These are phyloP conservation scores for Propithecus deckenii DNA, from an alignment of 2,797 vertebrate species.

Conservation along the genomic window DNA sequence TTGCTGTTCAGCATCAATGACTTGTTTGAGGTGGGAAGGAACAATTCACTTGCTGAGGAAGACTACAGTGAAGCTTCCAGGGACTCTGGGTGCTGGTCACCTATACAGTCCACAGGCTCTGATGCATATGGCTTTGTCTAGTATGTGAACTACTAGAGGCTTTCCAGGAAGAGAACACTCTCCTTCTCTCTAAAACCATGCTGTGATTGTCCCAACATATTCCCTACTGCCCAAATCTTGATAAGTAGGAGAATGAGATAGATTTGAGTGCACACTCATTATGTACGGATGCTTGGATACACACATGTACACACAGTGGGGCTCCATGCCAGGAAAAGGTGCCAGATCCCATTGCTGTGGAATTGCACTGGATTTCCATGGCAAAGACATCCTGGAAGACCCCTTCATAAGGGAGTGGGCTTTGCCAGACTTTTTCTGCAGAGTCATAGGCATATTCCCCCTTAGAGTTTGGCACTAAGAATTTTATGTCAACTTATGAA, in stretches of 20 bases:
- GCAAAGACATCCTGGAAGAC: not conserved
- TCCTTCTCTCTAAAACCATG: not conserved
- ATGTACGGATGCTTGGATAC: not conserved
- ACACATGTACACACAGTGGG: not conserved
- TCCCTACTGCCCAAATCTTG: not conserved
- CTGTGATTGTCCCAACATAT: not conserved
- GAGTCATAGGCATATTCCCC: not conserved
- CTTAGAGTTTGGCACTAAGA: not conserved
- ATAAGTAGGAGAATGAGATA: not conserved
- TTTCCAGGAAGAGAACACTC: not conserved
- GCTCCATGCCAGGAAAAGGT: not conserved
- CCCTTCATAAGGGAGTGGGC: not conserved
- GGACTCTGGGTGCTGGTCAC: not conserved
- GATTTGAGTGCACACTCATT: not conserved
- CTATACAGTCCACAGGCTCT: not conserved
- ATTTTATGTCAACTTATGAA: constrained; percentile 37
- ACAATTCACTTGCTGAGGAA: not conserved
- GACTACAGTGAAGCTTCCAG: not conserved
- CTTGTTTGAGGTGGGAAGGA: not conserved
- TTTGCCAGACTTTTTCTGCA: not conserved
- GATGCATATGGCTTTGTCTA: not conserved
- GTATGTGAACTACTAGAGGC: not conserved
- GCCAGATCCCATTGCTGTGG: not conserved
- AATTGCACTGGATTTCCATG: not conserved
- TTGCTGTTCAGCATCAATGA: not conserved